Evolutionary conservation across 1,140 invertebrate genomes (phyloP).

Genomic region (Arion vulgaris): DNA sequence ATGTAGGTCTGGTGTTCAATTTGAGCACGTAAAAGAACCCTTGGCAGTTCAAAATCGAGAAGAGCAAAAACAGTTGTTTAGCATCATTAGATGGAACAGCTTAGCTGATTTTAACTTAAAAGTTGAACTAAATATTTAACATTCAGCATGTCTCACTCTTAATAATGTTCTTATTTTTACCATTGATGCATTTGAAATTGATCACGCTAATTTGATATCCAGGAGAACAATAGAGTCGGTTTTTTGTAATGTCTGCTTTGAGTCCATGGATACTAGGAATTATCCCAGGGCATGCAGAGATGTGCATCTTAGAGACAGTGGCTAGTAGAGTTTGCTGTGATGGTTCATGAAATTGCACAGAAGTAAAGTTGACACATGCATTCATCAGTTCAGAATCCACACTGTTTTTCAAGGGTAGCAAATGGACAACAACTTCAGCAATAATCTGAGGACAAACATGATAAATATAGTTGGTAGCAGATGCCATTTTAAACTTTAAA

Average conservation of each 20-base stretch:
- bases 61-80: too few species aligned
- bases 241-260: not conserved
- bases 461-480: too few species aligned
- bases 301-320: constrained; percentile 6
- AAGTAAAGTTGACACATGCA: constrained; percentile 24
- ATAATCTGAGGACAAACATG: too few species aligned
- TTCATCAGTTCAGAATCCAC: constrained; percentile 8
- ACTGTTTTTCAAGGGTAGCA: constrained; percentile 26
- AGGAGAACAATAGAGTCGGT: constrained; percentile 30
- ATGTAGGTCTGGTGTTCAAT: too few species aligned
- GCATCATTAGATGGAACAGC: too few species aligned
- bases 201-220: constrained; percentile 25
- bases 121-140: too few species aligned
- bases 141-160: too few species aligned
- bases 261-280: constrained; percentile 23
- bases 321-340: constrained; percentile 16
- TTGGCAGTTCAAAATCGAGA: too few species aligned
- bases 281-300: constrained; percentile 34
- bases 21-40: too few species aligned
- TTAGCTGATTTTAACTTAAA: too few species aligned
- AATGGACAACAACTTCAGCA: constrained; percentile 11
- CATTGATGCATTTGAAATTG: constrained; percentile 44
- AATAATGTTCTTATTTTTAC: constrained; percentile 27
- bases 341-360: constrained; percentile 4
- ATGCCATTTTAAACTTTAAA: too few species aligned